phyloP scores from a whole-genome alignment of 2,888 invertebrate genomes.

The Nasonovia ribisnigri region DNA sequence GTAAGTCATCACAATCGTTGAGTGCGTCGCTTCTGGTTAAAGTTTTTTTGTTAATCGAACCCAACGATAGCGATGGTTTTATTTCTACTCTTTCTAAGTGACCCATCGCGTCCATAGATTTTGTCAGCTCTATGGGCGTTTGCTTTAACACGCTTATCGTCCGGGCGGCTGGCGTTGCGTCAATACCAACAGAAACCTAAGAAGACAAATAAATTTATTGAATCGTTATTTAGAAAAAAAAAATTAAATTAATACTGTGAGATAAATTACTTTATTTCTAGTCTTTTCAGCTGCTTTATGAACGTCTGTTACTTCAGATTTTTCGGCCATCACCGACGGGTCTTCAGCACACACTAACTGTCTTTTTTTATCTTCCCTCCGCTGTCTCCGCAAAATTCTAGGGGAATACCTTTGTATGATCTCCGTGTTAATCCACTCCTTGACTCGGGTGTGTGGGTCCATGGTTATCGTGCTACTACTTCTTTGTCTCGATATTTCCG shows the following conservation, averaged over 20 bases:
- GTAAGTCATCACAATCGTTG: conserved; percentile 15
- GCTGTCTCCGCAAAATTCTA: conserved; percentile 72
- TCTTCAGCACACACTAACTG: conserved; percentile 51
- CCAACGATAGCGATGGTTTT: conserved; percentile 66
- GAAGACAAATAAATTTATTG: not conserved
- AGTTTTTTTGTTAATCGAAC: conserved; percentile 66
- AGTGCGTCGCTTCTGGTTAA: conserved; percentile 53
- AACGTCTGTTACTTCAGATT: not conserved
- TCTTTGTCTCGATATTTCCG: conserved; percentile 74
- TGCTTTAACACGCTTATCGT: conserved; percentile 81
- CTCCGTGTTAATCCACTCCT: conserved; percentile 88
- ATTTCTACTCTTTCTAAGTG: conserved; percentile 57
- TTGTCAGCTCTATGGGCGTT: conserved; percentile 82
- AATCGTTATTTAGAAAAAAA: not conserved
- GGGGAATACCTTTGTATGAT: conserved; percentile 81
- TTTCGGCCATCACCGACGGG: not conserved
- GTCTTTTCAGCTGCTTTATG: conserved; percentile 12
- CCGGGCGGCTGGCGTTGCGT: conserved; percentile 82
- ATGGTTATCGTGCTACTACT: conserved; percentile 75
- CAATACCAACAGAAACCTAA: conserved; percentile 80
- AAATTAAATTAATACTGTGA: not conserved
- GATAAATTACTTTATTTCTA: conserved; percentile 39
- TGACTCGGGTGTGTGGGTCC: conserved; percentile 87
- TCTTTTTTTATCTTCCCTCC: conserved; percentile 58
- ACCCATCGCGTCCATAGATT: conserved; percentile 69